A percentile compares a stretch with the other conserved stretches of the same genome.
phyloP scores from a whole-genome alignment of 2,113 vertebrate species.

The Hyperoodon ampullatus region DNA sequence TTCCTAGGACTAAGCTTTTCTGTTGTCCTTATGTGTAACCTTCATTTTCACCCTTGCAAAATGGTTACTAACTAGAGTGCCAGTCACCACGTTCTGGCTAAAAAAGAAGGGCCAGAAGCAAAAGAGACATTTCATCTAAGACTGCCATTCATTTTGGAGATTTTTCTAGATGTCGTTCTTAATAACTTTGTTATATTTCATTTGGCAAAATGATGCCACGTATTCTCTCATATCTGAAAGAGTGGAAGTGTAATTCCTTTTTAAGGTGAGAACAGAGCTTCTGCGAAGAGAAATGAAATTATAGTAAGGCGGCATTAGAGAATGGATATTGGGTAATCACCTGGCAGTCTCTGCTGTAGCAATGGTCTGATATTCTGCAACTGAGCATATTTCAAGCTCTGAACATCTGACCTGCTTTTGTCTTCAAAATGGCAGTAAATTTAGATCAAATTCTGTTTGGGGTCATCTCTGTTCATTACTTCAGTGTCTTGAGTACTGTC shows the following conservation, averaged over 20 bases:
- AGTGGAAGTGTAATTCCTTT: not conserved
- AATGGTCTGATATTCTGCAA: not conserved
- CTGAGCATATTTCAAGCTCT: not conserved
- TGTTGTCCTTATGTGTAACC: not conserved
- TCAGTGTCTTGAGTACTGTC: not conserved
- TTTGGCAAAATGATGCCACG: not conserved
- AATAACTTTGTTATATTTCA: not conserved
- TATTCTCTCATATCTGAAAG: not conserved
- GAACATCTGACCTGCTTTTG: not conserved
- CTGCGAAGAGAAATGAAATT: not conserved
- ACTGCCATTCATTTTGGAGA: not conserved
- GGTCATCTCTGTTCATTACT: not conserved
- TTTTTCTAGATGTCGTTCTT: not conserved
- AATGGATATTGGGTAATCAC: not conserved
- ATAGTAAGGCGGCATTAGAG: not conserved
- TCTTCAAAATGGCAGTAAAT: not conserved
- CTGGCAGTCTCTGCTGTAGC: not conserved
- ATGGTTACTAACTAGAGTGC: not conserved
- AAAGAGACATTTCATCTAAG: not conserved
- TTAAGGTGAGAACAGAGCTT: not conserved
- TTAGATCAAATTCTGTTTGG: not conserved
- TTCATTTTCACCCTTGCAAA: not conserved
- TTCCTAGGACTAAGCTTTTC: not conserved
- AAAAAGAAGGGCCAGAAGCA: not conserved
- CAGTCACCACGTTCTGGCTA: not conserved